Base-by-base conservation (phyloP, 2,113 vertebrate species). In the Brachionichthys hirsutus region DNA sequence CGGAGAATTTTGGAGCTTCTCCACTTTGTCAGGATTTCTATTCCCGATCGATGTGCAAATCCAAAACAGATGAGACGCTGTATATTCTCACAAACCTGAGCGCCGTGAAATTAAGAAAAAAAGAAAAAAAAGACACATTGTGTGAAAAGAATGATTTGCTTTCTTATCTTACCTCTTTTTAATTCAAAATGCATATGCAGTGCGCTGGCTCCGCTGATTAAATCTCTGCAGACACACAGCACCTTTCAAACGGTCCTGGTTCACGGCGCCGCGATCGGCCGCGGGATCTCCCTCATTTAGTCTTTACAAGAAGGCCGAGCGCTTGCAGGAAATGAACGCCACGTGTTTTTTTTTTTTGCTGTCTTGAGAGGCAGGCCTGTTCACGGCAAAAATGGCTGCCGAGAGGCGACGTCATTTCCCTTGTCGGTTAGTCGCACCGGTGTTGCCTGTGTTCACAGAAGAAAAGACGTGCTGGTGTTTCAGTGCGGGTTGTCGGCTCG, bases 351-450 rank as follows among this genome's bases (percentile, higher is more conserved):
- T n/a, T n/a, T n/a, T n/a, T n/a, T n/a, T n/a, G n/a, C n/a, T n/a
- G n/a, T n/a, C n/a, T n/a, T n/a, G n/a, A n/a, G n/a, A n/a, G n/a
- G n/a, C n/a, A n/a, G n/a, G n/a, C 24, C 24, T 8, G 24, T 30
- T 30, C 24, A 30, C 24, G 8, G 5, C 24, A 48, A 59, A n/a
- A 19, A 61, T 34, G 38, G 49, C 81, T 62, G 34, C 48, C 40
- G 4, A 59, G 5, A 0, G 6, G 70, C 83, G 82, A 82, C 81
- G 75, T 87, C 75, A 86, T 60, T 87, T 88, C 67, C 78, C 35
- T n/a, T 70, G 54, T 72, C 9, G 50, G 51, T 17, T 44, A 50
- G 56, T 64, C 74, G 66, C 40, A 41, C 67, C 69, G 74, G 81
- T 72, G 75, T 44, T 42, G 49, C 43, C 62, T 30, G 24, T 30